Percentiles rank a stretch among this genome's conserved stretches.
Conservation (phyloP, 2,113 vertebrate genomes). For the Osmerus mordax region DNA sequence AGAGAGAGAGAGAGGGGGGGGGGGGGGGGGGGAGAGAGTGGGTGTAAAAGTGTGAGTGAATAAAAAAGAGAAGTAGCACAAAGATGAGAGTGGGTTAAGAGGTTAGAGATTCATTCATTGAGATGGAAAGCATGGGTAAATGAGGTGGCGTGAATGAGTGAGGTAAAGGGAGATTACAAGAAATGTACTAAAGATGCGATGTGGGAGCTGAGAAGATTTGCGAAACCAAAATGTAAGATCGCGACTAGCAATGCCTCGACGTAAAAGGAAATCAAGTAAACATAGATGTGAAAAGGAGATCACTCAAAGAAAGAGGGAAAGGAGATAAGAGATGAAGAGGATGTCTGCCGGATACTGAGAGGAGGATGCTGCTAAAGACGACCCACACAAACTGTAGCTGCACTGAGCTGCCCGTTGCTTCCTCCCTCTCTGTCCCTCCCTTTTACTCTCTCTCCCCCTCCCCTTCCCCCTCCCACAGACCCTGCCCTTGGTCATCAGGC, state of each 20-base stretch:
- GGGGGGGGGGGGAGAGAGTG: neutral
- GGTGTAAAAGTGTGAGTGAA: neutral
- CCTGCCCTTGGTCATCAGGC: neutral
- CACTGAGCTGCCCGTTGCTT: slow-evolving; percentile 1
- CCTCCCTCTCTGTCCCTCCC: neutral
- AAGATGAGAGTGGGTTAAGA: too few species aligned
- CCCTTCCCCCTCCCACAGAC: neutral
- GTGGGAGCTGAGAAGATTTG: too few species aligned
- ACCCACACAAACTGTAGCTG: neutral
- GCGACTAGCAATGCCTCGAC: too few species aligned
- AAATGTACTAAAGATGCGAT: too few species aligned
- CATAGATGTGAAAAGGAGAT: too few species aligned
- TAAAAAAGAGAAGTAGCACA: too few species aligned
- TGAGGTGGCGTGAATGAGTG: neutral
- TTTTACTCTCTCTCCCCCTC: neutral
- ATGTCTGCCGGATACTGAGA: too few species aligned
- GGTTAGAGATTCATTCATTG: too few species aligned
- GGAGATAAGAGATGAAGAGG: slow-evolving; percentile 3
- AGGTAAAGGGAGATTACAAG: neutral
- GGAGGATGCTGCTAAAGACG: too few species aligned
- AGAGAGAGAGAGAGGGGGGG: neutral
- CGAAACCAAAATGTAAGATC: too few species aligned
- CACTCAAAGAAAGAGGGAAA: neutral
- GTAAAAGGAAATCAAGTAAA: too few species aligned
- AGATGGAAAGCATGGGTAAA: neutral